Evolutionary conservation across 2,888 invertebrate genomes (phyloP), one percentile per base, ranked within the genome.

Genomic region (Amiota mariae): DNA sequence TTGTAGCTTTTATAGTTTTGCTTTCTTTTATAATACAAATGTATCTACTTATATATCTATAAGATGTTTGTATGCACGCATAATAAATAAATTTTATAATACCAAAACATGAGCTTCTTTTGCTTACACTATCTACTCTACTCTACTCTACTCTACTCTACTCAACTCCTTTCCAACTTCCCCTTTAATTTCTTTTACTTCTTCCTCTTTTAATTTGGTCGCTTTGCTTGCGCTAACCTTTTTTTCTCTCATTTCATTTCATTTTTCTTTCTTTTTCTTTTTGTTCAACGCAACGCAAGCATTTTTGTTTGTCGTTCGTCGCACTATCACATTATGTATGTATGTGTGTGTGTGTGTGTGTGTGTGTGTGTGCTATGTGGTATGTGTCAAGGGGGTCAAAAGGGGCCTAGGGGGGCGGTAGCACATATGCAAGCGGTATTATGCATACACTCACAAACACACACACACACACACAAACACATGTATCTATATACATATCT

Each of bases 251-350:
- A 24, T 24, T 24, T 18, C 13, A 20, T 67, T 67, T 67, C 49
- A n/a, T 51, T 67, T 67, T 51, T 47, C 49, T 48, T 67, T 66
- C 46, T 66, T 36, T 8, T 66, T 49, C 2, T 24, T 46, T 47
- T 49, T 49, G 13, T 67, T 67, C 36, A 36, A 46, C 63, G 63
- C 36, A 63, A 24, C 63, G 51, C 67, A 68, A 68, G 54, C 67
- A 51, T 11, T 68, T 67, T 67, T 18, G 18, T 20, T n/a, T 36
- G 61, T 20, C 12, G 63, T 3, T 63, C 48, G 59, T 81, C 78
- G 82, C 85, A 80, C 81, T 84, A 85, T 84, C 82, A 76, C 51
- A 36, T 54, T 49, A 57, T 57, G 11, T 24, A 36, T 4, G 57
- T 71, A 18, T 18, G 63, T n/a, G 36, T 46, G 8, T 20, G n/a